Evolutionary conservation across 2,888 invertebrate species (phyloP).

Genomic region (Fragum fragum): DNA sequence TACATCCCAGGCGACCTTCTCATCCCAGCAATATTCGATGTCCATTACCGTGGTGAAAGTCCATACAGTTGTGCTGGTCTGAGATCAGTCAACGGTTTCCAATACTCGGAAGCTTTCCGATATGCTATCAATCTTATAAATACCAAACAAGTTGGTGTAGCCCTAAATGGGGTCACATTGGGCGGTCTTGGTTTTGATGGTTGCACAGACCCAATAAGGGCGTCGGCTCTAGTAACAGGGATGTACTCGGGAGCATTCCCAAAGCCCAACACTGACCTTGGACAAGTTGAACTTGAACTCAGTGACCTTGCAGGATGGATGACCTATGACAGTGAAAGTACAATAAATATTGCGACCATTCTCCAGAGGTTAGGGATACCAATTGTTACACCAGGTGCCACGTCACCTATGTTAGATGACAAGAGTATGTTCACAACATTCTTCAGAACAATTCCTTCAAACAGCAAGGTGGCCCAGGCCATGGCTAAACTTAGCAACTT

Average conservation of each 20-base stretch:
- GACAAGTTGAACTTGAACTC: conserved; percentile 44
- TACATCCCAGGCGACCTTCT: conserved; percentile 80
- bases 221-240: conserved; percentile 76
- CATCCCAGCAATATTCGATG: conserved; percentile 79
- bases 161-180: conserved; percentile 73
- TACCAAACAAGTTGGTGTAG: conserved; percentile 64
- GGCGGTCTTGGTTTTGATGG: conserved; percentile 83
- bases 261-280: conserved; percentile 54
- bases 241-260: conserved; percentile 74
- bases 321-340: conserved; percentile 79
- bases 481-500: conserved; percentile 77
- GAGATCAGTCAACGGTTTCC: conserved; percentile 77
- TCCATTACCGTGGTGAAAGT: conserved; percentile 77
- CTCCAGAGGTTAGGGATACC: conserved; percentile 87
- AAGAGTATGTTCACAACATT: conserved; percentile 75
- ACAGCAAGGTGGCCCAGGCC: conserved; percentile 72
- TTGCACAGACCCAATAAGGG: conserved; percentile 75
- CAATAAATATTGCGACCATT: conserved; percentile 74
- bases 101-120: conserved; percentile 81
- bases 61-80: conserved; percentile 79
- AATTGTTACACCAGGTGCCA: conserved; percentile 85
- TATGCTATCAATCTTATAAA: conserved; percentile 81
- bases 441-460: conserved; percentile 82
- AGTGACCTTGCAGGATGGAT: conserved; percentile 77
- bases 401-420: conserved; percentile 75